phyloP scores from a whole-genome alignment of 2,888 invertebrate species.

The Ashinkailepas kermadecensis region DNA sequence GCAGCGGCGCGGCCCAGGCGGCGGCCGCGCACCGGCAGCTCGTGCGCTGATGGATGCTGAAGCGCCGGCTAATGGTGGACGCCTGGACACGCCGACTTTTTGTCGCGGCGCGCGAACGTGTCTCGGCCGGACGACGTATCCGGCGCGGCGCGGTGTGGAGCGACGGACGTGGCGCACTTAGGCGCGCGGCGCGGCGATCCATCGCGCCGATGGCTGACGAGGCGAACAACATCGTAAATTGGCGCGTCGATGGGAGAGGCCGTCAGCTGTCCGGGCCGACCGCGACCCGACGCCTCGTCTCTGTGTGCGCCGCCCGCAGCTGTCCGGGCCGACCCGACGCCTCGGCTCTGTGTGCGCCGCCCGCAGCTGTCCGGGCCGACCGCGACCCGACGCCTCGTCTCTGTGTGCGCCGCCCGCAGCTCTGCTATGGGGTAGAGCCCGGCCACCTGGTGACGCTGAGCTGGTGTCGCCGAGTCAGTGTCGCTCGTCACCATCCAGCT shows the following conservation, averaged over 20 bases:
- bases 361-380: neutral
- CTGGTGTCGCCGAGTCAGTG: too few relatives aligned
- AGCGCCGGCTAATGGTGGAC: neutral
- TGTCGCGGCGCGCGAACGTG: constrained; percentile 3
- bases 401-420: neutral
- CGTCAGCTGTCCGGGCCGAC: neutral
- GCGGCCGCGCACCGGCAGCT: neutral
- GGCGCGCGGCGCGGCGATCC: neutral
- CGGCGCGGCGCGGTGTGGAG: neutral
- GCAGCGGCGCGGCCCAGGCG: neutral
- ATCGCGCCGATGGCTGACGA: neutral
- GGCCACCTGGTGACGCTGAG: too few relatives aligned
- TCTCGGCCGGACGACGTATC: neutral
- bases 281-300: neutral
- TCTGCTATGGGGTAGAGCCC: too few relatives aligned
- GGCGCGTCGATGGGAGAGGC: neutral
- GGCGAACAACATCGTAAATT: constrained; percentile 12
- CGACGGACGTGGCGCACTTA: constrained; percentile 13
- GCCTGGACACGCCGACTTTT: neutral
- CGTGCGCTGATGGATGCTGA: neutral
- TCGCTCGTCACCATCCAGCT: too few relatives aligned
- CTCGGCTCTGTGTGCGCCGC: neutral
- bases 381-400: neutral
- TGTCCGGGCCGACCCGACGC: neutral
- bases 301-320: neutral